These are phyloP conservation scores for Trachops cirrhosus DNA, from an alignment of 2,797 vertebrate species.

Conservation along the genomic window DNA sequence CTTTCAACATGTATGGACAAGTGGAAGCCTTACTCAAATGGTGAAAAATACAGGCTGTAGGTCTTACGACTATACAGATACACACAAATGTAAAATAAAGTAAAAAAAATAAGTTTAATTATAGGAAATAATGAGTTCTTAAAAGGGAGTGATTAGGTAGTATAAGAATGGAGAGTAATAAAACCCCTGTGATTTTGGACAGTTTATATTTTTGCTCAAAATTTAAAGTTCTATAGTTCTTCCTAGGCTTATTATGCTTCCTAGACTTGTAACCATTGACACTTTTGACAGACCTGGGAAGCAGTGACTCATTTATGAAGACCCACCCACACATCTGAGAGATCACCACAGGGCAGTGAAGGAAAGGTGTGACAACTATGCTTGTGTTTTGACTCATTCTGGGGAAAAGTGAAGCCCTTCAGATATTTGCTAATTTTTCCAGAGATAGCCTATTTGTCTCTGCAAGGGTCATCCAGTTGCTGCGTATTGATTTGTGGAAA, in stretches of 20 bases:
- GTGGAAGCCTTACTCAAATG: conserved; percentile 12
- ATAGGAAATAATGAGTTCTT: not conserved
- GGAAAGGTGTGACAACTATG: not conserved
- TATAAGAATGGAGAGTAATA: not conserved
- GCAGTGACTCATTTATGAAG: conserved; percentile 10
- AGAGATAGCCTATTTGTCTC: not conserved
- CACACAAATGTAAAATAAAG: not conserved
- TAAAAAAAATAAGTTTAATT: not conserved
- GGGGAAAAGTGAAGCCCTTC: not conserved
- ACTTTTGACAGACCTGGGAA: not conserved
- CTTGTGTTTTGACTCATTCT: not conserved
- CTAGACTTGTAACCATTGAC: not conserved
- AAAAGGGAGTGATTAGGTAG: not conserved
- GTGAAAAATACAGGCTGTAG: not conserved
- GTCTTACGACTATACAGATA: conserved; percentile 22
- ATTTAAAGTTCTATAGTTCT: not conserved
- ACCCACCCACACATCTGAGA: not conserved
- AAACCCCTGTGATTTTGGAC: not conserved
- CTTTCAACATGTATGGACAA: conserved; percentile 65
- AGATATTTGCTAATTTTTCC: conserved; percentile 31
- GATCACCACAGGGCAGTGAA: not conserved
- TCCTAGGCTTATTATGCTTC: not conserved
- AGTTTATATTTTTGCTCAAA: not conserved
- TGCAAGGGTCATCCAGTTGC: not conserved
- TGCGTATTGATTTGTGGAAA: not conserved